phyloP scores from a whole-genome alignment of 2,888 invertebrate genomes.

The Zaprionus bogoriensis region DNA sequence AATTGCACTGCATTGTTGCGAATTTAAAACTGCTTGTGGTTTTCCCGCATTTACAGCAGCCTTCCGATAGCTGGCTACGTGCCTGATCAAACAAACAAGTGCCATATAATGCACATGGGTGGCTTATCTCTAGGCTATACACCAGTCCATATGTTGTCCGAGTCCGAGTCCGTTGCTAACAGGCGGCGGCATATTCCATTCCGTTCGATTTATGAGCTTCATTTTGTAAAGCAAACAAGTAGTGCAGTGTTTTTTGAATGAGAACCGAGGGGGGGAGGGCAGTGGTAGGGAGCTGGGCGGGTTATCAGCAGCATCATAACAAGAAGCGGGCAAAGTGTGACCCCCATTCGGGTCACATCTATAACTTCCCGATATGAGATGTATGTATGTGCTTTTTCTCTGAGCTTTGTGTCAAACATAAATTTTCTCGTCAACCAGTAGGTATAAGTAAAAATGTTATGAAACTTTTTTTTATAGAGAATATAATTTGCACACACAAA shows the following conservation, averaged over 20 bases:
- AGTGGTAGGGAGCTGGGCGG: too few species aligned
- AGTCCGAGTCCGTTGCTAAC: conserved; percentile 23
- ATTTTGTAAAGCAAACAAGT: background rate
- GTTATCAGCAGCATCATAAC: conserved; percentile 1
- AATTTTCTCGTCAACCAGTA: too few species aligned
- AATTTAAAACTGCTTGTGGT: background rate
- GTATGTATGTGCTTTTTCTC: too few species aligned
- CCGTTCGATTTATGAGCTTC: conserved; percentile 28
- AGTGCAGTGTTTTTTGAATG: background rate
- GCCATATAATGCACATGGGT: background rate
- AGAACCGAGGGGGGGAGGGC: background rate
- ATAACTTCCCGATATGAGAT: too few species aligned
- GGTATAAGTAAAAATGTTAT: too few species aligned
- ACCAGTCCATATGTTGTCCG: conserved; percentile 14
- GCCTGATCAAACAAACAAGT: background rate
- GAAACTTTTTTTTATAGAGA: too few species aligned
- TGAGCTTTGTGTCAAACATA: too few species aligned
- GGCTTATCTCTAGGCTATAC: conserved; percentile 36
- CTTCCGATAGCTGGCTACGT: conserved; percentile 18
- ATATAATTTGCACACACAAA: too few species aligned
- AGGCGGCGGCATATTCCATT: conserved; percentile 12
- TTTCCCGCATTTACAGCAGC: background rate
- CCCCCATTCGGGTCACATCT: too few species aligned
- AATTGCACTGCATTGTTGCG: too few species aligned
- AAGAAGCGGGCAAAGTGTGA: background rate